Evolutionary conservation across 2,113 vertebrate genomes (phyloP).

Genomic region (Mola mola): DNA sequence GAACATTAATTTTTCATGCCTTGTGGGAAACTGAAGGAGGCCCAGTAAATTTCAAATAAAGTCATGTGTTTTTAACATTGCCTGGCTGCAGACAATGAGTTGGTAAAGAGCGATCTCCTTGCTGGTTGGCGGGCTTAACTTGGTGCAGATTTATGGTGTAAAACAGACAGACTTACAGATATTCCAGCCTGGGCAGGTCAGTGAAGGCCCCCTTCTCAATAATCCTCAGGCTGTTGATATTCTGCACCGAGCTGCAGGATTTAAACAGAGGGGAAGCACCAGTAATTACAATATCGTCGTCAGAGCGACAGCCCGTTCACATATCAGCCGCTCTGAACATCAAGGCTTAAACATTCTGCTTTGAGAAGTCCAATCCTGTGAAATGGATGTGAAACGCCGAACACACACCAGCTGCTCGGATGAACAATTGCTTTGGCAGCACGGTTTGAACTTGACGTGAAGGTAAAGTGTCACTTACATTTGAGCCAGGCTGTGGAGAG

Average conservation of each 20-base stretch:
- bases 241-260: constrained; percentile 85
- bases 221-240: constrained; percentile 85
- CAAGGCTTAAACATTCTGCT: constrained; percentile 43
- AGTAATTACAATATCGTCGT: constrained; percentile 44
- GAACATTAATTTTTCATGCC: no score
- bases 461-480: constrained; percentile 84
- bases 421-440: constrained; percentile 29
- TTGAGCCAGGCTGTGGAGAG: constrained; percentile 86
- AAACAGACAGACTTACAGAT: constrained; percentile 84
- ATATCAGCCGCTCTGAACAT: constrained; percentile 37
- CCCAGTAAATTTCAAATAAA: no score
- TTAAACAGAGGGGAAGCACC: constrained; percentile 19
- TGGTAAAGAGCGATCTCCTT: background rate
- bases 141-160: background rate
- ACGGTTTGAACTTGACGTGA: constrained; percentile 21
- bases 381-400: constrained; percentile 45
- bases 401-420: constrained; percentile 34
- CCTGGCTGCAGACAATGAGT: no score
- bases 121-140: background rate
- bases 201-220: constrained; percentile 88
- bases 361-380: constrained; percentile 52
- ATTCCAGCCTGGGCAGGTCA: constrained; percentile 88
- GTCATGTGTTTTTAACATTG: no score
- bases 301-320: constrained; percentile 20
- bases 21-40: no score